Evolutionary conservation across 1,140 invertebrate species (phyloP), one percentile per base, ranked within the genome.

Genomic region (Centruroides sculpturatus): DNA sequence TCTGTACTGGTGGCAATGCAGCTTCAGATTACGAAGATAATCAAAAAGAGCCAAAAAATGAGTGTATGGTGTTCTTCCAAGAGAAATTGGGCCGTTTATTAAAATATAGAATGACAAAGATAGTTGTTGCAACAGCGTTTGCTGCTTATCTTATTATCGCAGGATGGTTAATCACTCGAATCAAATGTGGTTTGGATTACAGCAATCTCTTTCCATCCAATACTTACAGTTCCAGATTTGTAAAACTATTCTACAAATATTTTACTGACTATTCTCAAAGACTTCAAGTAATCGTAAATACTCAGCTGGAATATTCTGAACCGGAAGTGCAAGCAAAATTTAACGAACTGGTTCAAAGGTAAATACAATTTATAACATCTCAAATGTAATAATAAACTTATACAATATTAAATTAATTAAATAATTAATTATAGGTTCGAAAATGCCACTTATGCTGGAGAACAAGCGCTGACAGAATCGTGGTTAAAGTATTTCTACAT

Each of bases 261-360:
- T 94, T 90, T 75, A 79, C 87, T 68, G 89, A 92, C 72, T 92
- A 89, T 74, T 89, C 89, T 1, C 92, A 92, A 69, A 82, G 85
- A 67, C 85, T 91, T 72, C 74, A 93, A 85, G 88, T 97, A 3
- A 82, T 95, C 0, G 80, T 96, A 35, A 83, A 80, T 53, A 89
- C 91, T 1, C 78, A 86, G 3, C 80, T 91, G 51, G 82, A 94
- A 69, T 92, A 95, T 74, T 89, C 87, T 8, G 83, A 92, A 71
- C 83, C 83, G 2, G 69, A 77, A 53, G 79, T 89, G 1, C 89
- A 93, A 71, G 68, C 81, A 9, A 78, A 86, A 71, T 79, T 96
- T 35, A 87, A 92, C 72, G 81, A 82, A 47, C 73, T 96, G 35
- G 85, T 88, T 0, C 78, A 81, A 58, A 81, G 79, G n/a, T 41